Conservation (phyloP, 2,888 invertebrate genomes). For the Lutraria lutraria region DNA sequence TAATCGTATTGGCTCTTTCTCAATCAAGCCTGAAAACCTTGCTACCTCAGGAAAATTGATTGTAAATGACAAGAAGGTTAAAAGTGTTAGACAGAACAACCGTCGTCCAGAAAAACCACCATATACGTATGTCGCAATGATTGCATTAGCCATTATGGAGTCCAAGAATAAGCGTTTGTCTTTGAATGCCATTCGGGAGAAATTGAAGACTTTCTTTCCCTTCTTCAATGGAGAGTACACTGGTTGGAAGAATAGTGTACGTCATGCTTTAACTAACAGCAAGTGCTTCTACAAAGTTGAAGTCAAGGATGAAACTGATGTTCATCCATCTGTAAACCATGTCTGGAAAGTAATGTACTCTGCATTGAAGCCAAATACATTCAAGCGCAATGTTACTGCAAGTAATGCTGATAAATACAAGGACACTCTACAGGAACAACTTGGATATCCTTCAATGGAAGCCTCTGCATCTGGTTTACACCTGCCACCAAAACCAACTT, state of each 20-base stretch:
- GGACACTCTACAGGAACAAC: slow-evolving; percentile 45
- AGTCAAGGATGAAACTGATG: background rate
- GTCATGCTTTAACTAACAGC: slow-evolving; percentile 75
- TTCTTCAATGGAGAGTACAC: slow-evolving; percentile 75
- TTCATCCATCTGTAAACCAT: background rate
- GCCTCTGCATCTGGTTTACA: background rate
- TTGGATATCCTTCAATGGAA: slow-evolving; percentile 39
- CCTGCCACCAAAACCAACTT: slow-evolving; percentile 31
- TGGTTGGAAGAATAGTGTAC: slow-evolving; percentile 77
- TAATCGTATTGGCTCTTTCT: background rate
- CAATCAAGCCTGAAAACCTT: background rate
- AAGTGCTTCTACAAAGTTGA: slow-evolving; percentile 72
- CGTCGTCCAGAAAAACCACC: slow-evolving; percentile 73
- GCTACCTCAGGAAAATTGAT: background rate
- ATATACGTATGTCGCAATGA: slow-evolving; percentile 78
- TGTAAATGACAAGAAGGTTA: background rate
- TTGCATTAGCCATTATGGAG: slow-evolving; percentile 71
- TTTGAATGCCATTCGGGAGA: slow-evolving; percentile 66
- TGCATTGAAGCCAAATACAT: slow-evolving; percentile 29
- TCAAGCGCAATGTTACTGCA: slow-evolving; percentile 30
- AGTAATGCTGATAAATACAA: background rate
- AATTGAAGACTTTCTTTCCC: slow-evolving; percentile 72
- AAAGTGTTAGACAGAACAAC: background rate
- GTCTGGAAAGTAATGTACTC: slow-evolving; percentile 42
- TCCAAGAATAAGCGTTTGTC: slow-evolving; percentile 68